Evolutionary conservation across 2,113 vertebrate species (phyloP).

Genomic region (Morone saxatilis): DNA sequence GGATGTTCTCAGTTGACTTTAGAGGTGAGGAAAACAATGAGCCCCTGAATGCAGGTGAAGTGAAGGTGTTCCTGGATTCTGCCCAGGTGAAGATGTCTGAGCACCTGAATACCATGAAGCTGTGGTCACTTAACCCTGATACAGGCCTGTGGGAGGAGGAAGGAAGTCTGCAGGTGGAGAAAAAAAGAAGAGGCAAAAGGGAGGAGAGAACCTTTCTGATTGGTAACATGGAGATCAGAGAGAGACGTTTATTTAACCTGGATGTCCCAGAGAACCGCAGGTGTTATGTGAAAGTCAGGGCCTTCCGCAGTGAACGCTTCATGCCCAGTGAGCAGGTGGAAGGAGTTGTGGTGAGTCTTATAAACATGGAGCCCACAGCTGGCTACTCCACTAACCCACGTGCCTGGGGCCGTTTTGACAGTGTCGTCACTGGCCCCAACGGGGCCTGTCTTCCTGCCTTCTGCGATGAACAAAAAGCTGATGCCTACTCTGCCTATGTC

Average conservation of each 20-base stretch:
- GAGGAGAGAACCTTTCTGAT: slow-evolving; percentile 96
- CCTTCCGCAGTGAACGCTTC: slow-evolving; percentile 95
- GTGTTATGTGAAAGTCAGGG: slow-evolving; percentile 94
- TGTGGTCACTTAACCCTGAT: slow-evolving; percentile 97
- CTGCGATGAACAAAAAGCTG: slow-evolving; percentile 91
- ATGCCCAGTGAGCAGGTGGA: slow-evolving; percentile 94
- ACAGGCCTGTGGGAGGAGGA: slow-evolving; percentile 98
- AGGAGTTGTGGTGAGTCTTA: slow-evolving; percentile 93
- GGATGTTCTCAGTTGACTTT: slow-evolving; percentile 99
- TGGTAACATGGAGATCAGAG: slow-evolving; percentile 98
- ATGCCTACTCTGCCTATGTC: slow-evolving; percentile 93
- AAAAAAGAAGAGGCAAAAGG: slow-evolving; percentile 87
- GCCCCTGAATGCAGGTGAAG: slow-evolving; percentile 91
- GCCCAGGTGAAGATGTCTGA: slow-evolving; percentile 92
- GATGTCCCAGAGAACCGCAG: slow-evolving; percentile 96
- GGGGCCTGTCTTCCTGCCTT: slow-evolving; percentile 96
- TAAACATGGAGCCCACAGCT: slow-evolving; percentile 93
- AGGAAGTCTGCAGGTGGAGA: slow-evolving; percentile 88
- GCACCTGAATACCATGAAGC: slow-evolving; percentile 91
- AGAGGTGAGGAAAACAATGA: slow-evolving; percentile 87
- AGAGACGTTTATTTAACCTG: slow-evolving; percentile 95
- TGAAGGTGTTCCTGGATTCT: slow-evolving; percentile 93
- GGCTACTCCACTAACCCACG: slow-evolving; percentile 94
- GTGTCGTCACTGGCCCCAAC: slow-evolving; percentile 91
- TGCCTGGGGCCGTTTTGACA: slow-evolving; percentile 97